Percentiles rank a stretch among this genome's conserved stretches.
These are phyloP conservation scores for Manis javanica DNA, from an alignment of 2,797 vertebrate genomes.

Conservation along the genomic window DNA sequence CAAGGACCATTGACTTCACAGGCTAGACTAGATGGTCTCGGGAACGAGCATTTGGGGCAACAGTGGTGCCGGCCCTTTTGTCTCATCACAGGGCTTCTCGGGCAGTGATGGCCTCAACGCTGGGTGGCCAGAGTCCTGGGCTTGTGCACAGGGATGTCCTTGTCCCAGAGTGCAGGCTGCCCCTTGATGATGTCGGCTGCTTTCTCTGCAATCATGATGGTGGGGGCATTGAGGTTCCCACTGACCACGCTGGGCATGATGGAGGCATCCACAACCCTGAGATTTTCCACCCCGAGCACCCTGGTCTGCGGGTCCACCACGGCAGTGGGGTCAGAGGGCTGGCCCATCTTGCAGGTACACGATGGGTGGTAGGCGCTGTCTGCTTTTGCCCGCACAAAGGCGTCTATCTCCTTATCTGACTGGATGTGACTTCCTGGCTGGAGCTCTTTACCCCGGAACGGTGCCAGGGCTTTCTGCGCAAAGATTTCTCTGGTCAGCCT, in stretches of 20 bases:
- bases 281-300: slow-evolving; percentile 93
- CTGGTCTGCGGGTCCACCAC: slow-evolving; percentile 93
- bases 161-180: slow-evolving; percentile 87
- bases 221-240: slow-evolving; percentile 97
- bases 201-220: slow-evolving; percentile 98
- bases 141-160: slow-evolving; percentile 91
- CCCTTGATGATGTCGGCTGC: slow-evolving; percentile 94
- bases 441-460: slow-evolving; percentile 93
- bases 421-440: slow-evolving; percentile 91
- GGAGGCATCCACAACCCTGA: slow-evolving; percentile 96
- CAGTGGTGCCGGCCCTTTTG: background rate
- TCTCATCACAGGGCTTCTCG: background rate
- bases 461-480: slow-evolving; percentile 93
- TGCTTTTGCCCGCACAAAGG: slow-evolving; percentile 93
- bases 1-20: background rate
- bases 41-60: background rate
- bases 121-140: slow-evolving; percentile 90
- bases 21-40: background rate
- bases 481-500: slow-evolving; percentile 96
- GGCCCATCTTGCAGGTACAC: slow-evolving; percentile 98
- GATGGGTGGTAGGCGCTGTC: slow-evolving; percentile 98
- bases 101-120: slow-evolving; percentile 81
- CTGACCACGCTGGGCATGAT: slow-evolving; percentile 98
- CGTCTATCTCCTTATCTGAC: slow-evolving; percentile 94
- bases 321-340: slow-evolving; percentile 88